Evolutionary conservation across 2,797 vertebrate species (phyloP).

Genomic region (Hozukius guyotensis): DNA sequence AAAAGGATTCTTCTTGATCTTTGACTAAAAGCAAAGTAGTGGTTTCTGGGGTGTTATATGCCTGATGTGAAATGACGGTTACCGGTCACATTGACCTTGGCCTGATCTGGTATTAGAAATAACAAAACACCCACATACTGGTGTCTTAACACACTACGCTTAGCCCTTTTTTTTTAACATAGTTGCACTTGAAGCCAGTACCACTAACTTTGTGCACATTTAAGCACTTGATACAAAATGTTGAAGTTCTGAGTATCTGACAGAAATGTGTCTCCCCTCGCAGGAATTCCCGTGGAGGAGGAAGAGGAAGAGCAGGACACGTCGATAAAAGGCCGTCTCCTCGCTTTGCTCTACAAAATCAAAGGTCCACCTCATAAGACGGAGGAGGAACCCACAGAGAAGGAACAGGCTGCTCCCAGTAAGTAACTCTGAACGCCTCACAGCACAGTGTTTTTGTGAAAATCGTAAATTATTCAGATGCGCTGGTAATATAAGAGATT

Average conservation of each 20-base stretch:
- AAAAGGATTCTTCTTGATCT: not conserved
- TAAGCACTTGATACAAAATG: not conserved
- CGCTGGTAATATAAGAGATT: not conserved
- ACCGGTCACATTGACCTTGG: not conserved
- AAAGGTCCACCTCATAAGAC: conserved; percentile 91
- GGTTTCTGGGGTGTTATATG: not conserved
- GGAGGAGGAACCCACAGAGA: conserved; percentile 85
- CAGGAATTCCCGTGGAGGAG: conserved; percentile 94
- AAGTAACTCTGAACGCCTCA: conserved; percentile 61
- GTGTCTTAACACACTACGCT: not conserved
- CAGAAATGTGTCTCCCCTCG: conserved; percentile 8
- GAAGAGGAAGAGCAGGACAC: conserved; percentile 91
- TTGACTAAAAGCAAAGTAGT: not conserved
- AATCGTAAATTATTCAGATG: not conserved
- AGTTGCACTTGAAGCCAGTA: not conserved
- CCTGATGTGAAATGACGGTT: not conserved
- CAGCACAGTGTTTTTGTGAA: not conserved
- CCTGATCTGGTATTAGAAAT: not conserved
- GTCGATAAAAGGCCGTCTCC: conserved; percentile 92
- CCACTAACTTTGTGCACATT: not conserved
- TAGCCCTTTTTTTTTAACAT: not conserved
- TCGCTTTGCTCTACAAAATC: conserved; percentile 93
- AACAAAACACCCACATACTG: not conserved
- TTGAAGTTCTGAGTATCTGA: not conserved
- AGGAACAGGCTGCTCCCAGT: conserved; percentile 90